A percentile compares a stretch with the other conserved stretches of the same genome.
phyloP scores from a whole-genome alignment of 2,888 invertebrate genomes.

The Plebejus argus region DNA sequence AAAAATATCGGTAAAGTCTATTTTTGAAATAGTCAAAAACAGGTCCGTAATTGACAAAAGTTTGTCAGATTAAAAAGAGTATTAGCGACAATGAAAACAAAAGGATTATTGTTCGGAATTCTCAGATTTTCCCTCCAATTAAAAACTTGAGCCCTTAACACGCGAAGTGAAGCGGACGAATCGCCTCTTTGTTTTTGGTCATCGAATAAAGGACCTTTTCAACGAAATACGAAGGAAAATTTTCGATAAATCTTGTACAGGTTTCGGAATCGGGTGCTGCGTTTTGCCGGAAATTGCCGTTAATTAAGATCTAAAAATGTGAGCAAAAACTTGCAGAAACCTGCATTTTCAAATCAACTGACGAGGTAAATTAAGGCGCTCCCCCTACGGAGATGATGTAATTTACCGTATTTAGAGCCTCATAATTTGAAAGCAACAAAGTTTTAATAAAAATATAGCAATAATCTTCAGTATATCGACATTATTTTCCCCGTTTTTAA shows the following conservation, averaged over 20 bases:
- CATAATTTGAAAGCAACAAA: too few species aligned
- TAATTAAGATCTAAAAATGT: background rate
- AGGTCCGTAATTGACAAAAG: background rate
- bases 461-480: too few species aligned
- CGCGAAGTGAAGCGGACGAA: slow-evolving; percentile 41
- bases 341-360: background rate
- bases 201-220: slow-evolving; percentile 29
- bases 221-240: slow-evolving; percentile 8
- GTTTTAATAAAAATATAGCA: too few species aligned
- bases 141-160: slow-evolving; percentile 42
- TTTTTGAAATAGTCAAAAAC: slow-evolving; percentile 2
- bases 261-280: background rate
- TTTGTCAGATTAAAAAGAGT: slow-evolving; percentile 31
- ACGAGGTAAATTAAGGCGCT: background rate
- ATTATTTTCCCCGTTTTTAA: too few species aligned
- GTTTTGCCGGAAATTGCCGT: background rate
- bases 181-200: slow-evolving; percentile 40
- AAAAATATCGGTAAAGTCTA: background rate
- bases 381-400: too few species aligned
- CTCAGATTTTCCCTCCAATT: slow-evolving; percentile 42
- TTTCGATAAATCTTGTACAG: slow-evolving; percentile 10
- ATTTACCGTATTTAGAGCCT: too few species aligned
- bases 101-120: slow-evolving; percentile 41
- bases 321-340: background rate
- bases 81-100: slow-evolving; percentile 41